phyloP scores from a whole-genome alignment of 2,797 vertebrate genomes.

The Lithobates pipiens region DNA sequence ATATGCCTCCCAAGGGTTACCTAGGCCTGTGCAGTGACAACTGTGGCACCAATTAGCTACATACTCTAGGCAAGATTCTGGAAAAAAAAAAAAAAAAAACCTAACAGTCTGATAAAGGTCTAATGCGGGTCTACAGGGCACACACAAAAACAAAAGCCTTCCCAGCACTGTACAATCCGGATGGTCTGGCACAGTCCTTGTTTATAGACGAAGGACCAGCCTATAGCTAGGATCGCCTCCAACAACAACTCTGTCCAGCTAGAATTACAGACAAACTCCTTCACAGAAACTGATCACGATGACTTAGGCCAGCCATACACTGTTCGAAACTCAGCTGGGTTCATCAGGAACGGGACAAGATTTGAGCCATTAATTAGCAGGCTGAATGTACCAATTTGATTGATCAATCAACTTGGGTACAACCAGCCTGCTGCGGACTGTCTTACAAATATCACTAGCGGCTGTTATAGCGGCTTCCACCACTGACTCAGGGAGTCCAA shows the following conservation, averaged over 20 bases:
- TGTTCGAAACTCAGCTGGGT: no score
- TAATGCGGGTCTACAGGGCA: not conserved
- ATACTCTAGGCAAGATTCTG: slow-evolving; percentile 24
- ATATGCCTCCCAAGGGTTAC: slow-evolving; percentile 13
- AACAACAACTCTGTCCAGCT: not conserved
- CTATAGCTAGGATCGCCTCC: not conserved
- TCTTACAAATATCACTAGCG: no score
- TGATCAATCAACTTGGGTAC: no score
- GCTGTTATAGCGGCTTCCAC: no score
- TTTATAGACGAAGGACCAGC: no score
- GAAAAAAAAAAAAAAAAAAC: not conserved
- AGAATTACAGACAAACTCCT: not conserved
- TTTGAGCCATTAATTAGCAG: no score
- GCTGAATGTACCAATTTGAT: no score
- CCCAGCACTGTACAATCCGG: not conserved
- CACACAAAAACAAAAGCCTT: not conserved
- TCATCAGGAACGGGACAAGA: no score
- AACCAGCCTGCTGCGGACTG: no score
- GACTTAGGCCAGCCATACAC: no score
- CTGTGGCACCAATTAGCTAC: slow-evolving; percentile 29
- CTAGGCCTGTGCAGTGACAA: slow-evolving; percentile 23
- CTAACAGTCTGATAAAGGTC: not conserved
- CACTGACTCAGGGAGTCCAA: no score
- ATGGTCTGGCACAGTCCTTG: not conserved
- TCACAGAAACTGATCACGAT: no score